Evolutionary conservation across 2,888 invertebrate genomes (phyloP).

Genomic region (Andrena minutula): DNA sequence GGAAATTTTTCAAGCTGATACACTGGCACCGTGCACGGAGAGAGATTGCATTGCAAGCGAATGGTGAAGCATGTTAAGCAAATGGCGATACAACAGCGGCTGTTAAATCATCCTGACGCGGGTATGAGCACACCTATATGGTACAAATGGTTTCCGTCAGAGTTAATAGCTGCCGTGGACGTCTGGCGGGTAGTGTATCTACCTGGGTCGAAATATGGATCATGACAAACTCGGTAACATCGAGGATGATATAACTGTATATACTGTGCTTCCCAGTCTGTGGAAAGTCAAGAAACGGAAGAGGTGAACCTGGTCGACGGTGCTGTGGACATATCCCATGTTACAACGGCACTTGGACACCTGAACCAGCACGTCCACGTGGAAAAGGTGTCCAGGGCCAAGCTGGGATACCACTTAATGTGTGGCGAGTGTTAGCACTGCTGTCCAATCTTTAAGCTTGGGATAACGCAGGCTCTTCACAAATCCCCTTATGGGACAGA

Average conservation of each 20-base stretch:
- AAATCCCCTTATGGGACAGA: background rate
- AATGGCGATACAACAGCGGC: background rate
- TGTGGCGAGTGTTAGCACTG: background rate
- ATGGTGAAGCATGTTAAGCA: background rate
- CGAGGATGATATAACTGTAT: background rate
- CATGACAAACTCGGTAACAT: background rate
- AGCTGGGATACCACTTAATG: background rate
- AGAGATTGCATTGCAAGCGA: background rate
- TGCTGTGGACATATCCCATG: conserved; percentile 5
- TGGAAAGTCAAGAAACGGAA: background rate
- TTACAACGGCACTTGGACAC: background rate
- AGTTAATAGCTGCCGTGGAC: background rate
- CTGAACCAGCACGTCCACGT: background rate
- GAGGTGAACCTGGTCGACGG: background rate
- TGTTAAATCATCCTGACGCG: background rate
- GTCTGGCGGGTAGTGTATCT: background rate
- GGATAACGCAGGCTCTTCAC: background rate
- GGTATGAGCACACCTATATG: background rate
- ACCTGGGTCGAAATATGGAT: background rate
- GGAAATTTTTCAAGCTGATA: background rate
- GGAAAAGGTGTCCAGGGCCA: background rate
- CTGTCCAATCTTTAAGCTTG: conserved; percentile 3
- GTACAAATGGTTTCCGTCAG: background rate
- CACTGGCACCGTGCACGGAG: background rate
- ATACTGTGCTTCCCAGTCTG: background rate